Evolutionary conservation across 2,888 invertebrate species (phyloP).

Genomic region (Ophion ellenae): DNA sequence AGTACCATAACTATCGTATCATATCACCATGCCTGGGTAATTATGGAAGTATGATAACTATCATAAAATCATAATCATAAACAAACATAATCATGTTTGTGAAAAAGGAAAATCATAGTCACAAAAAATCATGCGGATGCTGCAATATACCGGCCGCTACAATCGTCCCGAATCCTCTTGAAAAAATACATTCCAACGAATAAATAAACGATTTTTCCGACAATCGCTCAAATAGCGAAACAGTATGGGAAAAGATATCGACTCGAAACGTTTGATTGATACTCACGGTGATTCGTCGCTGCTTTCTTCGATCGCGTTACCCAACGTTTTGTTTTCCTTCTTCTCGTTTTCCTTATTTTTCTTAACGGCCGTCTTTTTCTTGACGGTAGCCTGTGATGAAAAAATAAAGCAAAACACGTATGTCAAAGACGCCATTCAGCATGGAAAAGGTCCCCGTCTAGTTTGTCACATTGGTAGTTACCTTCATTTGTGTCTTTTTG

Average conservation of each 20-base stretch:
- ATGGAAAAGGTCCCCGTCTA: neutral
- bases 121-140: too few relatives aligned
- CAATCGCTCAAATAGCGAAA: neutral
- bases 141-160: too few relatives aligned
- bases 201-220: too few relatives aligned
- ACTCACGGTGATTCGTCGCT: slow-evolving; percentile 80
- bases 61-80: too few relatives aligned
- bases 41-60: too few relatives aligned
- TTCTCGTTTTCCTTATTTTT: slow-evolving; percentile 80
- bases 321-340: slow-evolving; percentile 78
- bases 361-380: slow-evolving; percentile 78
- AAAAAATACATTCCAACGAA: too few relatives aligned
- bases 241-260: neutral
- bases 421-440: slow-evolving; percentile 34
- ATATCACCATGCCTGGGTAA: too few relatives aligned
- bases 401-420: slow-evolving; percentile 34
- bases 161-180: too few relatives aligned
- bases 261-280: neutral
- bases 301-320: slow-evolving; percentile 78
- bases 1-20: too few relatives aligned
- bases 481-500: slow-evolving; percentile 82
- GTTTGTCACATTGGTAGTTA: slow-evolving; percentile 58
- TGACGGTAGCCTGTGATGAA: slow-evolving; percentile 78
- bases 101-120: too few relatives aligned
- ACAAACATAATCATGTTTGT: too few relatives aligned